phyloP scores from a whole-genome alignment of 1,140 invertebrate species.

The Nymphalis io region DNA sequence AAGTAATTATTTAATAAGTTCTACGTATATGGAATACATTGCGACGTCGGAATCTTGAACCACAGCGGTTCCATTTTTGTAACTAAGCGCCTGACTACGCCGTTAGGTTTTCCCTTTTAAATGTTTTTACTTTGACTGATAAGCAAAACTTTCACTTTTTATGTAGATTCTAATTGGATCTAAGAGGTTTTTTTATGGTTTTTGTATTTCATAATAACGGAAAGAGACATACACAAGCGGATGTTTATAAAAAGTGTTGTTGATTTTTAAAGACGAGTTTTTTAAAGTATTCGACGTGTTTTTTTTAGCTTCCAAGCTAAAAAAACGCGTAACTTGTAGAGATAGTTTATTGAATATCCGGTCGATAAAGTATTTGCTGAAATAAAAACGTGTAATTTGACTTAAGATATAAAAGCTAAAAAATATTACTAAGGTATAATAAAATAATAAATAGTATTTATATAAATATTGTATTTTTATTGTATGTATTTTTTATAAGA shows the following conservation, averaged over 20 bases:
- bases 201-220: constrained; percentile 3
- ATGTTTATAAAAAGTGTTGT: neutral
- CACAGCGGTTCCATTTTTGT: constrained; percentile 38
- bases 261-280: no score
- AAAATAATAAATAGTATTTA: no score
- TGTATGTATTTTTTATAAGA: no score
- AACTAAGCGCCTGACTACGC: constrained; percentile 13
- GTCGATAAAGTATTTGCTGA: no score
- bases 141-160: constrained; percentile 31
- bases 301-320: no score
- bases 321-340: no score
- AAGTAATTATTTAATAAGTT: constrained; percentile 28
- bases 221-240: neutral
- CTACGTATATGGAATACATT: constrained; percentile 26
- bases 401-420: no score
- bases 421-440: no score
- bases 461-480: no score
- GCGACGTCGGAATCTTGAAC: constrained; percentile 19
- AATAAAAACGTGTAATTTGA: no score
- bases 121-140: constrained; percentile 23
- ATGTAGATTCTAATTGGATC: constrained; percentile 24
- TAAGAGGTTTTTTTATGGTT: neutral
- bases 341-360: no score
- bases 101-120: constrained; percentile 27
- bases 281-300: no score